Evolutionary conservation across 2,888 invertebrate genomes (phyloP).

Genomic region (Halictus ligatus): DNA sequence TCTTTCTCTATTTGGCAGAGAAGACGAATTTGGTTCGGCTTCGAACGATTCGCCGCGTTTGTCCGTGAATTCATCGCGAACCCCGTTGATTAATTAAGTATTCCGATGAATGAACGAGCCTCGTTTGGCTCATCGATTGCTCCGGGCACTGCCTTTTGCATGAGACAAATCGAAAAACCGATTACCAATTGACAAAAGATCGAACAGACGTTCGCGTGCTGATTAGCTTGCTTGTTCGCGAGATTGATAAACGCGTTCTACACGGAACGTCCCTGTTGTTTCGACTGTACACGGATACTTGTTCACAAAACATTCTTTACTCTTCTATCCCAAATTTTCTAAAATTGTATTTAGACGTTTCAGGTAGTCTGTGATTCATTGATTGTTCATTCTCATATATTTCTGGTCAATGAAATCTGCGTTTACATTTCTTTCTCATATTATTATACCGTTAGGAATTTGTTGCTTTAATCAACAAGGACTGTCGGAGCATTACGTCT

Average conservation of each 20-base stretch:
- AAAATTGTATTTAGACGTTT: no score
- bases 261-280: background rate
- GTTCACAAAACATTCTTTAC: background rate
- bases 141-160: slow-evolving; percentile 24
- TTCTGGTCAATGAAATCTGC: no score
- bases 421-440: no score
- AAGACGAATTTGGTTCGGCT: background rate
- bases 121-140: slow-evolving; percentile 29
- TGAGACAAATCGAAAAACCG: slow-evolving; percentile 29
- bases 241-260: background rate
- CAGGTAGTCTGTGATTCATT: no score
- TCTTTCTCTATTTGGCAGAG: background rate
- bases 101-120: slow-evolving; percentile 29
- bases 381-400: no score
- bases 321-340: background rate
- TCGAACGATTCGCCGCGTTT: background rate
- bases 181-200: slow-evolving; percentile 13
- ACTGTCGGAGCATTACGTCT: background rate
- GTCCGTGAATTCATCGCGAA: slow-evolving; percentile 4
- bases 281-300: background rate
- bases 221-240: background rate
- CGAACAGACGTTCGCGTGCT: background rate
- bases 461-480: background rate
- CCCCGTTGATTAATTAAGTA: slow-evolving; percentile 38
- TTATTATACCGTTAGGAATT: no score